A percentile compares a stretch with the other conserved stretches of the same genome.
Evolutionary conservation across 1,140 invertebrate species (phyloP).

Genomic region (Trichonephila clavata): DNA sequence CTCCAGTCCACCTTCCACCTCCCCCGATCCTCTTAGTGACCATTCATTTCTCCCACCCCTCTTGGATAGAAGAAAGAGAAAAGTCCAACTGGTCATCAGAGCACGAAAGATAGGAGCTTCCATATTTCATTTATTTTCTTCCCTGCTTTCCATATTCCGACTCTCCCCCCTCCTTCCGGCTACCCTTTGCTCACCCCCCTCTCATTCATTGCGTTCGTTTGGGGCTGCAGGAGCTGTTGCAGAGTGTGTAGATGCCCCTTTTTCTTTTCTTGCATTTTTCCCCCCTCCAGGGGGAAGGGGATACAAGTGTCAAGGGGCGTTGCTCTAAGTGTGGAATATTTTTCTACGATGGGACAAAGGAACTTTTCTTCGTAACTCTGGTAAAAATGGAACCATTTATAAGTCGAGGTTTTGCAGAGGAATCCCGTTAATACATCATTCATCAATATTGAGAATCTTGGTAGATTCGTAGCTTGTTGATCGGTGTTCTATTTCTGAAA

Average conservation of each 20-base stretch:
- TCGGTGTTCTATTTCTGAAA: too few species aligned
- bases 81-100: conserved; percentile 73
- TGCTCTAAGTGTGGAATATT: conserved; percentile 40
- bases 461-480: too few species aligned
- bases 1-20: not conserved
- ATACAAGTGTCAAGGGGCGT: conserved; percentile 67
- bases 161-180: conserved; percentile 26
- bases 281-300: conserved; percentile 10
- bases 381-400: too few species aligned
- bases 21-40: conserved; percentile 33
- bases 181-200: not conserved
- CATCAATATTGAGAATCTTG: too few species aligned
- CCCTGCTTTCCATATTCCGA: conserved; percentile 72
- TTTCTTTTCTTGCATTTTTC: not conserved
- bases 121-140: conserved; percentile 75
- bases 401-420: too few species aligned
- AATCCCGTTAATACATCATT: too few species aligned
- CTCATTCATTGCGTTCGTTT: conserved; percentile 49
- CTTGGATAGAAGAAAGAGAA: conserved; percentile 33
- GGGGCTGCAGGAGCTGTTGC: not conserved
- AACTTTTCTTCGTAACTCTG: not conserved
- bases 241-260: conserved; percentile 15
- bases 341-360: not conserved
- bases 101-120: conserved; percentile 58
- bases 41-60: conserved; percentile 58